Base-by-base conservation (phyloP, 1,140 invertebrate genomes). In the Conus betulinus region DNA sequence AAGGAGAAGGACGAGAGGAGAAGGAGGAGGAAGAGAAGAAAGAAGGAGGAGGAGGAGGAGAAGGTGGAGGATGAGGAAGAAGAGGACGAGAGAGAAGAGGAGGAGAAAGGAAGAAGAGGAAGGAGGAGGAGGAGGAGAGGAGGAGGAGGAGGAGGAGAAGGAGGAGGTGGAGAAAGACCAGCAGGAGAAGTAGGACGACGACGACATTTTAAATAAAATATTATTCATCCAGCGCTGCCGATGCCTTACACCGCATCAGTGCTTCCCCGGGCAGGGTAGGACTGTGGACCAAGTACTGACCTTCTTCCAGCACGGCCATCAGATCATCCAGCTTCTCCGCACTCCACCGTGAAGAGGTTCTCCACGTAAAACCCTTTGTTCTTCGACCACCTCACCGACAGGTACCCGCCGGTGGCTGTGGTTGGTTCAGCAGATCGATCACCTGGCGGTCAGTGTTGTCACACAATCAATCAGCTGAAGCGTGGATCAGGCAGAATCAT, bases 281-380 rank as follows among this genome's bases (percentile, higher is more conserved):
- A 39, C 39, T 39, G 39, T 39, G 3, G 39, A 39, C 39, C 39
- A 39, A 39, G 39, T 1, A 39, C 39, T 39, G 10, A 97, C 98
- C 98, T 97, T 99, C 98, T 96, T 99, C 98, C 51, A 99, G 95
- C 71, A 99, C 98, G 8, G 98, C 98, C 90, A 98, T 96, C 57
- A 99, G 96, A 95, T 99, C 98, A 91, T 99, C 98, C 23, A 98
- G 95, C 92, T 98, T 97, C 94, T 98, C 98, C 98, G 93, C 98
- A 99, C 93, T 99, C 98, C 0, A 99, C 98, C 2, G 97, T 98
- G 94, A 99, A 99, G 0, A 99, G 96, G 95, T 99, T 99, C 94
- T 99, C 98, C 13, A 99, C 98, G 94, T 99, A 99, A 94, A 99
- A 99, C 7, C 98, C 98, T 81, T 98, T 96, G 94, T 98, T 98